Evolutionary conservation across 2,797 vertebrate species (phyloP).

Genomic region (Telmatherina bonti): DNA sequence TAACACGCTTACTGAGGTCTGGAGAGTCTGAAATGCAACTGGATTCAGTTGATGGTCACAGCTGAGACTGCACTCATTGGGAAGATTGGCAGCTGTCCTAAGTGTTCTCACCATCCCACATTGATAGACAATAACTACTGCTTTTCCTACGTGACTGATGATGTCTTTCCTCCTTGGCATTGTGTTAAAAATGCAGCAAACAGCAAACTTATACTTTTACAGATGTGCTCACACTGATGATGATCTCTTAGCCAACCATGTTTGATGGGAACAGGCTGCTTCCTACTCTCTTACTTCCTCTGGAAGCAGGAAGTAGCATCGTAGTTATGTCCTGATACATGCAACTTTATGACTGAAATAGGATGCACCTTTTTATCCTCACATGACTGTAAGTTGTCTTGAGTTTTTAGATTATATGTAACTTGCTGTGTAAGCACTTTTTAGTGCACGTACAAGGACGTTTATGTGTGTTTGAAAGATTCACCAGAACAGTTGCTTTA

Average conservation of each 20-base stretch:
- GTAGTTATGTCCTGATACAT: background rate
- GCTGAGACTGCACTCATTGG: too few relatives aligned
- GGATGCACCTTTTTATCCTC: background rate
- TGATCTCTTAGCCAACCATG: background rate
- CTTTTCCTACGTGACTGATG: too few relatives aligned
- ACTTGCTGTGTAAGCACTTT: background rate
- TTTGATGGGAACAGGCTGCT: too few relatives aligned
- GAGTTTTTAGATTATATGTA: background rate
- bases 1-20: too few relatives aligned
- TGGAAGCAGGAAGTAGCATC: too few relatives aligned
- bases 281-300: too few relatives aligned
- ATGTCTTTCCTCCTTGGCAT: too few relatives aligned
- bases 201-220: too few relatives aligned
- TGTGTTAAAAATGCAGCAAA: too few relatives aligned
- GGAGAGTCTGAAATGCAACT: too few relatives aligned
- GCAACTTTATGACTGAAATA: background rate
- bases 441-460: background rate
- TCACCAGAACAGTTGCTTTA: background rate
- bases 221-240: background rate
- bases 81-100: too few relatives aligned
- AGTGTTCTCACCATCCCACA: background rate
- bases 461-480: background rate
- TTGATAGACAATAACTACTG: background rate
- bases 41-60: too few relatives aligned
- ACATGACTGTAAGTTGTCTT: background rate